Conservation (phyloP, 2,888 invertebrate species). For the Caenorhabditis panamensis region DNA sequence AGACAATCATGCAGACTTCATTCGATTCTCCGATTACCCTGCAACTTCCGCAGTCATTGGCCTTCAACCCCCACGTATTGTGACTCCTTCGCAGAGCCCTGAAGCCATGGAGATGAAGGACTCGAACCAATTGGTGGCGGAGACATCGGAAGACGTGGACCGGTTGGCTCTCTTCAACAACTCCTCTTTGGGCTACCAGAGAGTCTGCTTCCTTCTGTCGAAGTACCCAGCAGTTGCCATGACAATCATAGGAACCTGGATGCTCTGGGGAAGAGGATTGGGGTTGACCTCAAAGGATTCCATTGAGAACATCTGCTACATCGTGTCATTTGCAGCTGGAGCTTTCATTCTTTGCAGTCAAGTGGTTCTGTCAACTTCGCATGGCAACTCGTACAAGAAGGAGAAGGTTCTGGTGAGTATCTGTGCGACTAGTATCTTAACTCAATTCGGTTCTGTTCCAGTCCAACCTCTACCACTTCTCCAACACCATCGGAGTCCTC, state of each 20-base stretch:
- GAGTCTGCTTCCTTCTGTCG: slow-evolving; percentile 46
- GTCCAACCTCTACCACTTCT: slow-evolving; percentile 57
- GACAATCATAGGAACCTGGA: slow-evolving; percentile 59
- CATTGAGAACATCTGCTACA: slow-evolving; percentile 58
- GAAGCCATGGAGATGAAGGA: background rate
- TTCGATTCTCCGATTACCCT: slow-evolving; percentile 45
- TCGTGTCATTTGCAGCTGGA: slow-evolving; percentile 51
- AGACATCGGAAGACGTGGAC: slow-evolving; percentile 45
- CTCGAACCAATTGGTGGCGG: slow-evolving; percentile 12
- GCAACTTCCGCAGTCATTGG: slow-evolving; percentile 55
- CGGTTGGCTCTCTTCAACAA: slow-evolving; percentile 57
- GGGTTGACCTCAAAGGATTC: slow-evolving; percentile 35
- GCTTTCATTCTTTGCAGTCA: slow-evolving; percentile 51
- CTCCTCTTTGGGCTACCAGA: slow-evolving; percentile 53
- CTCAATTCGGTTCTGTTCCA: slow-evolving; percentile 12
- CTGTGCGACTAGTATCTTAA: background rate
- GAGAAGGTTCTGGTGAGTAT: slow-evolving; percentile 53
- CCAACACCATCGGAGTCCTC: slow-evolving; percentile 43
- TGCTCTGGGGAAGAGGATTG: slow-evolving; percentile 63
- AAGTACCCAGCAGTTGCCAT: slow-evolving; percentile 58
- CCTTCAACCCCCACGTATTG: slow-evolving; percentile 36
- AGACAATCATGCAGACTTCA: slow-evolving; percentile 28
- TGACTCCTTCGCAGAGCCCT: slow-evolving; percentile 8
- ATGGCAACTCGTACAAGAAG: slow-evolving; percentile 55
- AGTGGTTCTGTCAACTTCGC: slow-evolving; percentile 27